Percentiles rank a stretch among this genome's conserved stretches.
Evolutionary conservation across 2,888 invertebrate species (phyloP).

Genomic region (Drosophila paramelanica): DNA sequence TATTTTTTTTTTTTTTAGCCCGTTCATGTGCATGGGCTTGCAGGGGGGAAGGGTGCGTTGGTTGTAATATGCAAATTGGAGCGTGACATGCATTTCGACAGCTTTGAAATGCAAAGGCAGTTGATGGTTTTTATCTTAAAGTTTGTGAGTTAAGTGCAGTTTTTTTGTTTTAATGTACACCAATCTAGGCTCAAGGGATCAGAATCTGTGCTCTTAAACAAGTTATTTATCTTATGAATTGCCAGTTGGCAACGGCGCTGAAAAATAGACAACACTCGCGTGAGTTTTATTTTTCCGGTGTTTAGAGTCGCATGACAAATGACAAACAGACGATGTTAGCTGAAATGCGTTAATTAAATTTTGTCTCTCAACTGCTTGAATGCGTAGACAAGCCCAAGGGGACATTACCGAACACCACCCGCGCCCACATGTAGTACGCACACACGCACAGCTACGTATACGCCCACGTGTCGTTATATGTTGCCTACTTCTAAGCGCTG

Average conservation of each 20-base stretch:
- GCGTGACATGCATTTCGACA: conserved; percentile 77
- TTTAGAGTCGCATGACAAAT: conserved; percentile 58
- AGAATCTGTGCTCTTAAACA: conserved; percentile 13
- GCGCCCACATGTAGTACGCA: conserved; percentile 1
- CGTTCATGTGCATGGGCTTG: conserved; percentile 18
- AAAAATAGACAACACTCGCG: conserved; percentile 47
- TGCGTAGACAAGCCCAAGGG: conserved; percentile 50
- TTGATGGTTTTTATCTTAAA: conserved; percentile 42
- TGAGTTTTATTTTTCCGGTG: conserved; percentile 18
- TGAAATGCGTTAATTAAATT: conserved; percentile 78
- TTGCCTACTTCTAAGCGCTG: conserved; percentile 64
- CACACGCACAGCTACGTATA: background rate
- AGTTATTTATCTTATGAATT: conserved; percentile 42
- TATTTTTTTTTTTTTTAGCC: conserved; percentile 19
- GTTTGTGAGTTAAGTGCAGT: conserved; percentile 23
- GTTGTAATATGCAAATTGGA: conserved; percentile 73
- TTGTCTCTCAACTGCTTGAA: conserved; percentile 64
- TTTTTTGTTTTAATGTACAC: background rate
- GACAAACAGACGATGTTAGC: conserved; percentile 50
- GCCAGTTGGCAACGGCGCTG: conserved; percentile 24
- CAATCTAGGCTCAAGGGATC: conserved; percentile 2
- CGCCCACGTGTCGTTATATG: conserved; percentile 44
- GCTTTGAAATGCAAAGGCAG: conserved; percentile 54
- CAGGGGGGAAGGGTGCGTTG: conserved; percentile 15
- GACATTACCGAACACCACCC: conserved; percentile 21